Evolutionary conservation across 1,140 invertebrate species (phyloP).

Genomic region (Aphelinus atriplicis): DNA sequence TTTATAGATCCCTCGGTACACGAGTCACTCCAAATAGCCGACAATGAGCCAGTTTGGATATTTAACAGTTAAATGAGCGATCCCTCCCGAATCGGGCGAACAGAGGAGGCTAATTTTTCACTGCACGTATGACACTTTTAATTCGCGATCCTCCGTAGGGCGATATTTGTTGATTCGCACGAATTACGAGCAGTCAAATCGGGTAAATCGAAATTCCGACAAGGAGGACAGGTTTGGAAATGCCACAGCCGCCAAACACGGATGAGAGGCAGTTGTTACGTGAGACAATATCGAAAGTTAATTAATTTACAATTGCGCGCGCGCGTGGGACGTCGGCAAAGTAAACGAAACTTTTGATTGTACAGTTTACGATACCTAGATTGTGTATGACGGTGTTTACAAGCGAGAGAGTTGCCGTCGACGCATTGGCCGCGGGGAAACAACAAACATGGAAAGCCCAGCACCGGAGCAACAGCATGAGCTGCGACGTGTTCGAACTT

Average conservation of each 20-base stretch:
- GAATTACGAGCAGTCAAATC: too few species aligned
- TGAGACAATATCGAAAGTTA: neutral
- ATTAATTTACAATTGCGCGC: constrained; percentile 3
- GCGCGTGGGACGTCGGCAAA: neutral
- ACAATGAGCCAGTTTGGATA: neutral
- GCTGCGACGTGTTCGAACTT: neutral
- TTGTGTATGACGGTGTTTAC: constrained; percentile 8
- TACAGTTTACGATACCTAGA: constrained; percentile 22
- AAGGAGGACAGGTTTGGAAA: too few species aligned
- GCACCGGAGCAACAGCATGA: neutral
- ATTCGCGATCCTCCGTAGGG: too few species aligned
- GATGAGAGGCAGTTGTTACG: neutral
- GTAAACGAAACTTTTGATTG: constrained; percentile 22
- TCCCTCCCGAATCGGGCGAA: too few species aligned
- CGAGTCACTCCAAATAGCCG: neutral
- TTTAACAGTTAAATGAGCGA: neutral
- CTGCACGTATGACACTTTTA: too few species aligned
- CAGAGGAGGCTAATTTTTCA: too few species aligned
- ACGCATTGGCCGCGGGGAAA: neutral
- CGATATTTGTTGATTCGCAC: too few species aligned
- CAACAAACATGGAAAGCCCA: constrained; percentile 13
- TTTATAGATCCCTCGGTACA: neutral
- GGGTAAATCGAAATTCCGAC: too few species aligned
- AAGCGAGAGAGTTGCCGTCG: neutral
- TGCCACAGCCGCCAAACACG: too few species aligned